Evolutionary conservation across 2,113 vertebrate species (phyloP).

Genomic region (Gymnarchus niloticus): DNA sequence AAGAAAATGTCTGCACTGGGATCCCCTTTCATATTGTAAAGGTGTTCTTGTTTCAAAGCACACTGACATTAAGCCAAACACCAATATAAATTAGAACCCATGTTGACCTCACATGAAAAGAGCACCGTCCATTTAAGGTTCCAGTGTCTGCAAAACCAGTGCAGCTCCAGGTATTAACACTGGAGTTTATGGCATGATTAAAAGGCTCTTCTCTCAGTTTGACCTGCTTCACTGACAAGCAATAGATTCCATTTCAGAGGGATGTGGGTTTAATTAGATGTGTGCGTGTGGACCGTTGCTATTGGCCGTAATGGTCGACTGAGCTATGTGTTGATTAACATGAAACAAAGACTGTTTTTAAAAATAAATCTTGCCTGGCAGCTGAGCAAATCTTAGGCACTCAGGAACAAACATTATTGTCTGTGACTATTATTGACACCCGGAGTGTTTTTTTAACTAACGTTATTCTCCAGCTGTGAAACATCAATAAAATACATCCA

Average conservation of each 20-base stretch:
- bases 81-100: not conserved
- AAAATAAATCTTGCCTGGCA: not conserved
- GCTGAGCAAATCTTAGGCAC: not conserved
- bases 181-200: not conserved
- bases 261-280: not conserved
- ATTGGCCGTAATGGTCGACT: not conserved
- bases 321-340: not conserved
- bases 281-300: not conserved
- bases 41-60: conserved; percentile 9
- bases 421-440: not conserved
- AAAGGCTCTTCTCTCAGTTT: not conserved
- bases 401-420: not conserved
- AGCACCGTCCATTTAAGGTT: not conserved
- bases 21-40: conserved; percentile 22
- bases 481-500: not conserved
- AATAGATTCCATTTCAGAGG: too few relatives aligned
- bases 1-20: not conserved
- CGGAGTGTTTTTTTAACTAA: not conserved
- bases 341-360: not conserved
- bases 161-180: not conserved
- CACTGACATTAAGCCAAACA: not conserved
- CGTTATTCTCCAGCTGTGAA: not conserved
- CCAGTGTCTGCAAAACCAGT: not conserved
- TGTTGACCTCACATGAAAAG: not conserved
- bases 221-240: not conserved